These are phyloP conservation scores for Ophion slaviceki DNA, from an alignment of 2,888 invertebrate genomes.

Conservation along the genomic window DNA sequence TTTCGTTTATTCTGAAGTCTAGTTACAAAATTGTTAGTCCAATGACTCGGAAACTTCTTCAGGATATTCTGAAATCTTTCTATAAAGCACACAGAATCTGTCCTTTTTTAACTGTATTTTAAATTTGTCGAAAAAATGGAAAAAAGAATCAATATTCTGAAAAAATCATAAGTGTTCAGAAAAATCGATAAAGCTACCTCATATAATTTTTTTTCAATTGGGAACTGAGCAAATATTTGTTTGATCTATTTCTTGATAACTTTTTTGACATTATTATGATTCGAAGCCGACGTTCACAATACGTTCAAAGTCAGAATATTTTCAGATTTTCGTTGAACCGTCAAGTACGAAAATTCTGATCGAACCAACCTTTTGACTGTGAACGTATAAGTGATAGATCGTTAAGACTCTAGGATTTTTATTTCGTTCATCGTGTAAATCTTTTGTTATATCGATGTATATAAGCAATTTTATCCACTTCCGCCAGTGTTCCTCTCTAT, in stretches of 20 bases:
- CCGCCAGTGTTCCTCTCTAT: not conserved
- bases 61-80: too few species aligned
- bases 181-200: not conserved
- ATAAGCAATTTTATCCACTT: conserved; percentile 14
- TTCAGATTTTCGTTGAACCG: not conserved
- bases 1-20: not conserved
- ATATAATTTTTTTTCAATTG: not conserved
- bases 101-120: not conserved
- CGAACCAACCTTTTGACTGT: not conserved
- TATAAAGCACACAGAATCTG: not conserved
- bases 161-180: not conserved
- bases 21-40: not conserved
- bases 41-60: not conserved
- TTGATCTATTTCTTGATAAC: not conserved
- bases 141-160: not conserved
- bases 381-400: not conserved
- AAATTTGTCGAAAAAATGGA: not conserved
- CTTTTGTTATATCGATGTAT: conserved; percentile 30
- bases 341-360: not conserved
- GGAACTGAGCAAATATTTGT: not conserved
- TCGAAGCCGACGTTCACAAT: not conserved
- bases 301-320: not conserved
- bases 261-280: not conserved
- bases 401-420: conserved; percentile 16
- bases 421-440: conserved; percentile 16